phyloP scores from a whole-genome alignment of 2,888 invertebrate genomes.

The Smittia sp. region DNA sequence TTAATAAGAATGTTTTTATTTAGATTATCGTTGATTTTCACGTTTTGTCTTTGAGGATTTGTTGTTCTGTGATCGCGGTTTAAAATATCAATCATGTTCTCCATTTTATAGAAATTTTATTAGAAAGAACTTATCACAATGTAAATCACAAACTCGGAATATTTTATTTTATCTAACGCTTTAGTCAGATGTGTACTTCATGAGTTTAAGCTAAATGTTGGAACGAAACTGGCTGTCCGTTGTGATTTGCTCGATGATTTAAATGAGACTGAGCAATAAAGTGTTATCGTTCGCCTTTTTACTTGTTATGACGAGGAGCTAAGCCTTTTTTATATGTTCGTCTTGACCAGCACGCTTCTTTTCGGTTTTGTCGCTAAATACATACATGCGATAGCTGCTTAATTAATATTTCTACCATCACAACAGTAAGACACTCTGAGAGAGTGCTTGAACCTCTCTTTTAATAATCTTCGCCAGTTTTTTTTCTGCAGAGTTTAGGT shows the following conservation, averaged over 20 bases:
- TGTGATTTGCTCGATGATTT: neutral
- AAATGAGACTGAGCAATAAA: neutral
- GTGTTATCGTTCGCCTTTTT: constrained; percentile 5
- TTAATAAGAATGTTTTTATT: neutral
- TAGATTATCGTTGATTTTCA: neutral
- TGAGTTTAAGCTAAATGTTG: too few relatives aligned
- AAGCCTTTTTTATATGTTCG: neutral
- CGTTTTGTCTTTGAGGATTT: neutral
- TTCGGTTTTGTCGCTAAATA: neutral
- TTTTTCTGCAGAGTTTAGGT: too few relatives aligned
- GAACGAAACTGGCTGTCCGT: neutral
- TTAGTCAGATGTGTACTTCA: too few relatives aligned
- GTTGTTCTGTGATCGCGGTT: constrained; percentile 23
- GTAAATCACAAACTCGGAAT: too few relatives aligned
- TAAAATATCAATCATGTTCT: neutral
- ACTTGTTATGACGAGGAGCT: neutral
- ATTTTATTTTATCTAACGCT: too few relatives aligned
- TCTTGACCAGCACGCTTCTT: neutral
- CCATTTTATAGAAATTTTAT: neutral
- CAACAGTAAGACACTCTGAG: neutral
- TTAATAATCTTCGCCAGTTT: too few relatives aligned
- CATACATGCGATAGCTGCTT: neutral
- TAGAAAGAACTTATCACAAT: too few relatives aligned
- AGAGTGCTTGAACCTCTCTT: neutral
- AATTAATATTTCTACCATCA: neutral